phyloP scores from a whole-genome alignment of 2,797 vertebrate genomes.

The Poecilia wingei region DNA sequence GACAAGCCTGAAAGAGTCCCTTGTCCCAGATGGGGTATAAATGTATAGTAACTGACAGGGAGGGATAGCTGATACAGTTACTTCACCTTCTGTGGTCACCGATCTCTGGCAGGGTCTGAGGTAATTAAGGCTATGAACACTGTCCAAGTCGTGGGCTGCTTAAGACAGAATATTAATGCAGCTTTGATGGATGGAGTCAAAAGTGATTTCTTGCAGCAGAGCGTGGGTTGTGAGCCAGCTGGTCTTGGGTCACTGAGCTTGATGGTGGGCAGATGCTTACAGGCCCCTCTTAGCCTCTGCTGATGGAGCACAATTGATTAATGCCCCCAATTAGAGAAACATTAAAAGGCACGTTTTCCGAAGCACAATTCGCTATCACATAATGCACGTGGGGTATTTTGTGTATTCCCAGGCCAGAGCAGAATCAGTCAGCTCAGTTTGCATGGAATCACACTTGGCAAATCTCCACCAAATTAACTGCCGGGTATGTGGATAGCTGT shows the following conservation, averaged over 20 bases:
- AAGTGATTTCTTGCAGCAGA: constrained; percentile 83
- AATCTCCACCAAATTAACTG: constrained; percentile 65
- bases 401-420: constrained; percentile 64
- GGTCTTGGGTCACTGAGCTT: constrained; percentile 74
- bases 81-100: constrained; percentile 69
- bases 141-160: constrained; percentile 71
- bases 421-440: constrained; percentile 54
- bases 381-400: constrained; percentile 67
- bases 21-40: constrained; percentile 78
- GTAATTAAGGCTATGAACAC: constrained; percentile 77
- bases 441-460: constrained; percentile 69
- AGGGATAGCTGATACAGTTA: constrained; percentile 70
- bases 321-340: constrained; percentile 82
- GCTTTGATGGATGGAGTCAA: constrained; percentile 85
- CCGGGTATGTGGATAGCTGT: constrained; percentile 54
- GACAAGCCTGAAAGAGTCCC: constrained; percentile 68
- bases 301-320: constrained; percentile 83
- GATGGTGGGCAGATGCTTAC: constrained; percentile 72
- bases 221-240: constrained; percentile 82
- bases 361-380: constrained; percentile 70
- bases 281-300: constrained; percentile 70
- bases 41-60: constrained; percentile 78
- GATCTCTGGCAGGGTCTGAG: constrained; percentile 68
- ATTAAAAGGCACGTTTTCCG: constrained; percentile 79
- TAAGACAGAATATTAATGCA: constrained; percentile 82